phyloP scores from a whole-genome alignment of 2,113 vertebrate species.

The Poecilia latipinna region DNA sequence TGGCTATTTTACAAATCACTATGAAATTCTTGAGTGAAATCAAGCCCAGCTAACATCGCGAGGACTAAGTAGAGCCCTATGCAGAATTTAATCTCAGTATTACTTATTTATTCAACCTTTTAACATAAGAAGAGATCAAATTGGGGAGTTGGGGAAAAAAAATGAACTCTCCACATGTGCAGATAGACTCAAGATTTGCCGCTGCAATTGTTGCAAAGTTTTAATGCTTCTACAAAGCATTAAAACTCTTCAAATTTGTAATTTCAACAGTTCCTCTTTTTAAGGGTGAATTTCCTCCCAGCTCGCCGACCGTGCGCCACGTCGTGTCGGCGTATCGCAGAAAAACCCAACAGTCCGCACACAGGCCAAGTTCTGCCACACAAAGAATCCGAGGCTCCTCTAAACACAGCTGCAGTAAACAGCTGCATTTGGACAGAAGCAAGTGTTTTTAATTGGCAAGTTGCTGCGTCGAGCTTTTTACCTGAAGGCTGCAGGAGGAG shows the following conservation, averaged over 20 bases:
- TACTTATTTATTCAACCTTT: too few species aligned
- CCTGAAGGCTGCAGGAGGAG: constrained; percentile 43
- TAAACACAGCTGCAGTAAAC: constrained; percentile 39
- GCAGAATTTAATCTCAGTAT: too few species aligned
- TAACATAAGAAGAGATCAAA: too few species aligned
- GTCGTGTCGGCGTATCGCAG: neutral
- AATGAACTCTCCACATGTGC: too few species aligned
- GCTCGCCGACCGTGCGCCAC: neutral
- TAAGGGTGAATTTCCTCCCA: neutral
- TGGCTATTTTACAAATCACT: neutral
- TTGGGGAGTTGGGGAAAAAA: too few species aligned
- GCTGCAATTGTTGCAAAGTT: too few species aligned
- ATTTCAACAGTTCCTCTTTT: neutral
- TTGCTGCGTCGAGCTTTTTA: constrained; percentile 69
- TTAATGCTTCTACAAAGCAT: too few species aligned
- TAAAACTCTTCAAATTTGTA: too few species aligned
- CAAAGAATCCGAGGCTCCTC: constrained; percentile 8
- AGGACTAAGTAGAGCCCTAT: neutral
- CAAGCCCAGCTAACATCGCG: neutral
- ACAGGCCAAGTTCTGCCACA: neutral
- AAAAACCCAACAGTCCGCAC: constrained; percentile 18
- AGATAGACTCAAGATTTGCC: too few species aligned
- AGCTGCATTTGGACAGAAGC: constrained; percentile 47
- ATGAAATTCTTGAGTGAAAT: neutral
- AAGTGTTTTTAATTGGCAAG: constrained; percentile 69